A percentile compares a stretch with the other conserved stretches of the same genome.
These are phyloP conservation scores for Mesaphorura yosii DNA, from an alignment of 1,140 invertebrate species.

Conservation along the genomic window DNA sequence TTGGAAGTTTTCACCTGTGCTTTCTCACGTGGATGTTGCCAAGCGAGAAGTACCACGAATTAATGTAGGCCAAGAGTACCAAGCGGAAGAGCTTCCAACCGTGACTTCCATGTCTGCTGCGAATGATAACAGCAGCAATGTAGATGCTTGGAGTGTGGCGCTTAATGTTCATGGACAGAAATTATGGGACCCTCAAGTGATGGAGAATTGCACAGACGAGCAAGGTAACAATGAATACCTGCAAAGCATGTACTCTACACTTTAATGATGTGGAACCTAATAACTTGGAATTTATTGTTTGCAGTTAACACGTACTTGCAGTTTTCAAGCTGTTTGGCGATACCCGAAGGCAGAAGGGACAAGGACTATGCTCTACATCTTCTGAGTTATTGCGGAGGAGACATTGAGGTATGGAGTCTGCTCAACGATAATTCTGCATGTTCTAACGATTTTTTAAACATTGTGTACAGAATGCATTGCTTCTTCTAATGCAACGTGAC, in stretches of 20 bases:
- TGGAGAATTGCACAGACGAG: constrained; percentile 53
- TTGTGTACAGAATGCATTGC: constrained; percentile 55
- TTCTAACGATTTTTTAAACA: constrained; percentile 1
- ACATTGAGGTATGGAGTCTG: constrained; percentile 48
- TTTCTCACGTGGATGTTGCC: constrained; percentile 38
- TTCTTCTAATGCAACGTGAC: constrained; percentile 64
- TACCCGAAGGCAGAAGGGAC: constrained; percentile 62
- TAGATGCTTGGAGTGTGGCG: neutral
- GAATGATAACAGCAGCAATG: neutral
- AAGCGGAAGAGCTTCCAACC: constrained; percentile 62
- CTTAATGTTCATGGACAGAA: constrained; percentile 50
- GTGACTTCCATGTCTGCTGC: neutral
- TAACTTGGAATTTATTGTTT: constrained; percentile 12
- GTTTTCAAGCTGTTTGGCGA: constrained; percentile 80
- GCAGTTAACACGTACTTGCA: constrained; percentile 76
- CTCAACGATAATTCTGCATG: neutral
- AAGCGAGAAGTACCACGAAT: constrained; percentile 56
- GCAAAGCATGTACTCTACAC: neutral
- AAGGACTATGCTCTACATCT: constrained; percentile 89
- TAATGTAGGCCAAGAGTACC: constrained; percentile 80
- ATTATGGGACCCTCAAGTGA: constrained; percentile 73
- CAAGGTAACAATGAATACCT: constrained; percentile 52
- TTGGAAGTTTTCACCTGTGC: constrained; percentile 24
- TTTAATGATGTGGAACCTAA: neutral
- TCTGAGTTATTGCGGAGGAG: constrained; percentile 70